These are phyloP conservation scores for Holothuria glaberrima DNA, from an alignment of 35 echinoderm and acorn worm genomes.

Conservation along the genomic window DNA sequence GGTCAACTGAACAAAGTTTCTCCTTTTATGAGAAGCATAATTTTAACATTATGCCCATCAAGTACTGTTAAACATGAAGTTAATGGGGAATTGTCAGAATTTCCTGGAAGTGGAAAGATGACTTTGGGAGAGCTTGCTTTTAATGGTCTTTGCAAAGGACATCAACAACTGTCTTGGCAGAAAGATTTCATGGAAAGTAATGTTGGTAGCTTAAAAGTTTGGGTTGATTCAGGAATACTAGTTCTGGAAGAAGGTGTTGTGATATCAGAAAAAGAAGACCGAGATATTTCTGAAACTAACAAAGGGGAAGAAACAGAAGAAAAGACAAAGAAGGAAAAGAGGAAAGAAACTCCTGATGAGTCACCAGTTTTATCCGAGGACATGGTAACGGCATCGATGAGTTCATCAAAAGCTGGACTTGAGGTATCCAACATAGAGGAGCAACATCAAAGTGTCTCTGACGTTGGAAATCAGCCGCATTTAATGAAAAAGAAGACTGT, in stretches of 20 bases:
- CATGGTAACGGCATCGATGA: not conserved
- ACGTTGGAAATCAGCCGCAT: too few relatives aligned
- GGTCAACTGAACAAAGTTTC: not conserved
- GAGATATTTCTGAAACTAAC: too few relatives aligned
- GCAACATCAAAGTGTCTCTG: too few relatives aligned
- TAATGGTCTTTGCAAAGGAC: slow-evolving; percentile 25
- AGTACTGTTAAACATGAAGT: too few relatives aligned
- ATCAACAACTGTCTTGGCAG: slow-evolving; percentile 4
- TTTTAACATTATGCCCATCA: not conserved
- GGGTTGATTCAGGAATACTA: slow-evolving; percentile 21
- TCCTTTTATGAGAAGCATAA: not conserved
- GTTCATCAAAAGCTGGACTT: not conserved
- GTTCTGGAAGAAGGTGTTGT: not conserved
- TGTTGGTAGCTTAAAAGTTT: not conserved
- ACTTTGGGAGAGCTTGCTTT: not conserved
- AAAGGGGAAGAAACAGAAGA: too few relatives aligned
- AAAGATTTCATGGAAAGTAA: not conserved
- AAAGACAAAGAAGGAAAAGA: too few relatives aligned
- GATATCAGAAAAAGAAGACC: not conserved
- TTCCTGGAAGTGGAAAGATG: too few relatives aligned
- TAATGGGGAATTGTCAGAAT: too few relatives aligned
- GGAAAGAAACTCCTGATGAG: too few relatives aligned
- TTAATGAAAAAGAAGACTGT: too few relatives aligned
- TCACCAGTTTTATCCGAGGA: not conserved
- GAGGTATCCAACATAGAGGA: not conserved